A percentile compares a stretch with the other conserved stretches of the same genome.
Evolutionary conservation across 2,888 invertebrate genomes (phyloP).

Genomic region (Cyrtodaria siliqua): DNA sequence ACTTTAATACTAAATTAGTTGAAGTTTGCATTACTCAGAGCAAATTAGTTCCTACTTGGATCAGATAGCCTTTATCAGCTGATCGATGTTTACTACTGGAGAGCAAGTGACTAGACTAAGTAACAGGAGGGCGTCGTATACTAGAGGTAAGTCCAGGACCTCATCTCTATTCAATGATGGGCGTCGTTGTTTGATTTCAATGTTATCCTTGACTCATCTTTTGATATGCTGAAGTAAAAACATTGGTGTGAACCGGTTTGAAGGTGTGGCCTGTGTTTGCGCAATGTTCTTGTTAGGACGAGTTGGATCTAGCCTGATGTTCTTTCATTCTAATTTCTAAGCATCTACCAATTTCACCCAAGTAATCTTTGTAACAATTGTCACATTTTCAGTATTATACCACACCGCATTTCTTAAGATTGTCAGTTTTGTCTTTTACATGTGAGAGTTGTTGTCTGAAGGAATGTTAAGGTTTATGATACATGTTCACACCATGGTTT

Average conservation of each 20-base stretch:
- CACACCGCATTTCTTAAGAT: conserved; percentile 1
- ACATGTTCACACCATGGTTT: not conserved
- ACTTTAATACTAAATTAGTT: no score
- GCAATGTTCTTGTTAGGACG: not conserved
- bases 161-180: not conserved
- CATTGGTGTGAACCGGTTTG: not conserved
- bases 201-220: not conserved
- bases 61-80: no score
- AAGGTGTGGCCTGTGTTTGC: not conserved
- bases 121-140: not conserved
- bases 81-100: no score
- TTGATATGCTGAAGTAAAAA: not conserved
- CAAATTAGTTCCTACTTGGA: no score
- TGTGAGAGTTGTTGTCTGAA: not conserved
- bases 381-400: not conserved
- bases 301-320: not conserved
- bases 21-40: no score
- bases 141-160: no score
- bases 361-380: not conserved
- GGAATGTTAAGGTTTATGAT: not conserved
- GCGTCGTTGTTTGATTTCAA: not conserved
- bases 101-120: no score
- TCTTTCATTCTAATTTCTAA: not conserved
- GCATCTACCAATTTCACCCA: not conserved
- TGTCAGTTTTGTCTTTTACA: not conserved